phyloP scores from a whole-genome alignment of 2,888 invertebrate species.

The Seira sanloemensis region DNA sequence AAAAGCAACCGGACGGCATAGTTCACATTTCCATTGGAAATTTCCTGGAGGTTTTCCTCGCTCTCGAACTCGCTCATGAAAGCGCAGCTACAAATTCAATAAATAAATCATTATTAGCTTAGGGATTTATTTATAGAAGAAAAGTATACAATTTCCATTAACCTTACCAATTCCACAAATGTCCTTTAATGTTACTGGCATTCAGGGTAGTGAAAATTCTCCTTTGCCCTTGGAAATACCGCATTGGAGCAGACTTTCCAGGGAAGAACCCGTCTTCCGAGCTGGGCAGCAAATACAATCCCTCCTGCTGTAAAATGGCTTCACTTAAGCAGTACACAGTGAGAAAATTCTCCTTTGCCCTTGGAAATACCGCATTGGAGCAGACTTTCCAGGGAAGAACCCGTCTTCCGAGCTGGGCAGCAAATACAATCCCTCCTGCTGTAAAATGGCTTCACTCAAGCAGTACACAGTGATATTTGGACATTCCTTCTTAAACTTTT shows the following conservation, averaged over 20 bases:
- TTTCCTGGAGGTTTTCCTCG: background rate
- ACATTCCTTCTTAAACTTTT: constrained; percentile 12
- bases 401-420: constrained; percentile 31
- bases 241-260: constrained; percentile 39
- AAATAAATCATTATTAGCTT: too few relatives aligned
- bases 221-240: constrained; percentile 49
- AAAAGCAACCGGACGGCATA: constrained; percentile 40
- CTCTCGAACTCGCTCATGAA: constrained; percentile 11
- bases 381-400: constrained; percentile 40
- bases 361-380: constrained; percentile 50
- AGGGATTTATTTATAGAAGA: too few relatives aligned
- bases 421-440: constrained; percentile 60
- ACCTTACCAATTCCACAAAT: constrained; percentile 53
- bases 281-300: constrained; percentile 47
- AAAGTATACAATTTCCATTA: background rate
- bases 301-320: constrained; percentile 58
- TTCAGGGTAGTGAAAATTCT: constrained; percentile 48
- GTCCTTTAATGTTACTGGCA: constrained; percentile 46
- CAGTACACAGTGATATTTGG: constrained; percentile 33
- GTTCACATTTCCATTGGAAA: background rate
- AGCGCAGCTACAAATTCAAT: constrained; percentile 50
- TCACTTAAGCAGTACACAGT: constrained; percentile 57
- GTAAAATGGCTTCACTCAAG: constrained; percentile 58
- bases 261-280: constrained; percentile 43
- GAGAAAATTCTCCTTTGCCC: constrained; percentile 52